phyloP scores from a whole-genome alignment of 2,888 invertebrate genomes.

The Helobdella robusta region DNA sequence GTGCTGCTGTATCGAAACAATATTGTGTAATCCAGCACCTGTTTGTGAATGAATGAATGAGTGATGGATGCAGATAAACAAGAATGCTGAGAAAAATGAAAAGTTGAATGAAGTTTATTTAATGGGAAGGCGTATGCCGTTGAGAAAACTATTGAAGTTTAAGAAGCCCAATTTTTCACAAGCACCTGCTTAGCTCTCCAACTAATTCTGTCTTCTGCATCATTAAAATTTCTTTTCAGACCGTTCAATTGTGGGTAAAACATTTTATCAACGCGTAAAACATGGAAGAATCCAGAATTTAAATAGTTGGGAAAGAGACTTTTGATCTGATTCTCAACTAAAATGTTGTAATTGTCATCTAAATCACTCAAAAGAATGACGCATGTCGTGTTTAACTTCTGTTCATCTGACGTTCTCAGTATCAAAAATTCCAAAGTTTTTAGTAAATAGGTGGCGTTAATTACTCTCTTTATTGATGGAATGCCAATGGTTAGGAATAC shows the following conservation, averaged over 20 bases:
- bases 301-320: slow-evolving; percentile 37
- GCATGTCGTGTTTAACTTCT: slow-evolving; percentile 41
- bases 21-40: slow-evolving; percentile 35
- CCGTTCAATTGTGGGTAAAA: slow-evolving; percentile 39
- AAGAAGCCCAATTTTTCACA: background rate
- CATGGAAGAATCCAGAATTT: slow-evolving; percentile 45
- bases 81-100: too few relatives aligned
- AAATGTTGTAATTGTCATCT: slow-evolving; percentile 38
- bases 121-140: too few relatives aligned
- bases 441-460: slow-evolving; percentile 43
- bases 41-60: too few relatives aligned
- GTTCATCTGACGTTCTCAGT: slow-evolving; percentile 39
- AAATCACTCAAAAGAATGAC: slow-evolving; percentile 48
- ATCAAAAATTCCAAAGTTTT: slow-evolving; percentile 47
- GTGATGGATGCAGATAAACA: too few relatives aligned
- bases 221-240: slow-evolving; percentile 44
- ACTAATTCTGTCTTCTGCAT: slow-evolving; percentile 41
- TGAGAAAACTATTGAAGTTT: background rate
- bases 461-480: slow-evolving; percentile 46
- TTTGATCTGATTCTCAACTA: slow-evolving; percentile 33
- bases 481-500: slow-evolving; percentile 49
- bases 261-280: slow-evolving; percentile 38
- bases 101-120: too few relatives aligned
- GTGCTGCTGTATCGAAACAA: slow-evolving; percentile 41
- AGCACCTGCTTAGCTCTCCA: slow-evolving; percentile 46